These are phyloP conservation scores for Cyrtodaria siliqua DNA, from an alignment of 2,888 invertebrate species.

Conservation along the genomic window DNA sequence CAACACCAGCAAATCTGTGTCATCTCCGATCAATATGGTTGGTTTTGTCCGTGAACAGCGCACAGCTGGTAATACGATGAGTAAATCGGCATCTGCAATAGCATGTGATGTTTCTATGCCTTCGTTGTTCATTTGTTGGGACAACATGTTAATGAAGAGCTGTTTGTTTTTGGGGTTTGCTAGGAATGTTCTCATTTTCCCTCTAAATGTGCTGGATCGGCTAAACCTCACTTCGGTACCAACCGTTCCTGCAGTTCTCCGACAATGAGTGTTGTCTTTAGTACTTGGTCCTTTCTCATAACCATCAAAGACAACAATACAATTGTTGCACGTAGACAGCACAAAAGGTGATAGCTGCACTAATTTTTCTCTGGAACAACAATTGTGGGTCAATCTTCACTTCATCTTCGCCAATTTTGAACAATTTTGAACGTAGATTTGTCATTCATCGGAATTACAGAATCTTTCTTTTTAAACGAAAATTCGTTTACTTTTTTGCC, in stretches of 20 bases:
- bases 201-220: slow-evolving; percentile 30
- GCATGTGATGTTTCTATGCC: slow-evolving; percentile 54
- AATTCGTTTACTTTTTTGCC: slow-evolving; percentile 24
- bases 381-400: slow-evolving; percentile 23
- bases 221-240: slow-evolving; percentile 53
- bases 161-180: slow-evolving; percentile 67
- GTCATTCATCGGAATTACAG: slow-evolving; percentile 24
- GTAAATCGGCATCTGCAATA: slow-evolving; percentile 51
- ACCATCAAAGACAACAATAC: slow-evolving; percentile 30
- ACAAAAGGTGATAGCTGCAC: no score
- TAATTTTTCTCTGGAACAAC: slow-evolving; percentile 19
- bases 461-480: slow-evolving; percentile 44
- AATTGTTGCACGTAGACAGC: no score
- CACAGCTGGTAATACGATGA: slow-evolving; percentile 66
- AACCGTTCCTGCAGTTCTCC: slow-evolving; percentile 6
- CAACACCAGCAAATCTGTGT: slow-evolving; percentile 72
- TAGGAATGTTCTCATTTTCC: slow-evolving; percentile 59
- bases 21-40: slow-evolving; percentile 66
- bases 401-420: no score
- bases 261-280: slow-evolving; percentile 12
- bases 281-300: no score
- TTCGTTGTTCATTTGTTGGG: slow-evolving; percentile 17
- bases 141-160: slow-evolving; percentile 60
- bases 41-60: no score
- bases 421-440: no score